Base-by-base conservation (phyloP, 2,888 invertebrate species). In the Brenthis daphne region DNA sequence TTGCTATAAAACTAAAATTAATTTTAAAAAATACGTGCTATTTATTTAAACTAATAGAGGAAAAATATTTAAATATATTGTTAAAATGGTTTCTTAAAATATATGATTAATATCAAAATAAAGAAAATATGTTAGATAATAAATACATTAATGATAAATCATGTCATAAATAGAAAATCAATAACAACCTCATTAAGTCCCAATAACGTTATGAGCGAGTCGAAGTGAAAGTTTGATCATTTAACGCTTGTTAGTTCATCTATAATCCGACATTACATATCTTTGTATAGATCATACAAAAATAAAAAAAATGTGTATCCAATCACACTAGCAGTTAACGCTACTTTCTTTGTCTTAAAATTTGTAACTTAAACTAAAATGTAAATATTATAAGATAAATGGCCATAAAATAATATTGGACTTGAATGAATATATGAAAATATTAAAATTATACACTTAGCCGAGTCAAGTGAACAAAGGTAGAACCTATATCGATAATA, bases 401-500 rank as follows among this genome's bases (percentile, higher is more conserved):
- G 37, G 8, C 11, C 8, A 43, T 43, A 43, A 3, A 43, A 43
- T 43, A 43, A 37, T 43, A 43, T 43, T 43, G 11, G 37, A 11
- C 37, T 43, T 57, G 65, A 65, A 65, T 57, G 65, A 57, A 37
- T 57, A 43, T 16, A 24, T 20, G 24, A 14, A 58, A 8, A 43
- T 24, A 14, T 20, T 57, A 57, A 43, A 57, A 57, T 1, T 6
- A 47, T 48, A 48, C 47, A 24, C 24, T 58, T 58, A 58, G n/a
- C 47, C 3, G 68, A 72, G 20, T 63, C 69, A 63, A 63, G 64
- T 69, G 73, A 75, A 78, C 78, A 77, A 78, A 75, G 78, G 75
- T 71, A 71, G 67, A 73, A 71, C 69, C 70, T 71, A 74, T 76
- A 76, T 79, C 75, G 75, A 71, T 73, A 77, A 76, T 73, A 77